Base-by-base conservation (phyloP, 2,888 invertebrate species). In the Ornithoptera alexandrae region DNA sequence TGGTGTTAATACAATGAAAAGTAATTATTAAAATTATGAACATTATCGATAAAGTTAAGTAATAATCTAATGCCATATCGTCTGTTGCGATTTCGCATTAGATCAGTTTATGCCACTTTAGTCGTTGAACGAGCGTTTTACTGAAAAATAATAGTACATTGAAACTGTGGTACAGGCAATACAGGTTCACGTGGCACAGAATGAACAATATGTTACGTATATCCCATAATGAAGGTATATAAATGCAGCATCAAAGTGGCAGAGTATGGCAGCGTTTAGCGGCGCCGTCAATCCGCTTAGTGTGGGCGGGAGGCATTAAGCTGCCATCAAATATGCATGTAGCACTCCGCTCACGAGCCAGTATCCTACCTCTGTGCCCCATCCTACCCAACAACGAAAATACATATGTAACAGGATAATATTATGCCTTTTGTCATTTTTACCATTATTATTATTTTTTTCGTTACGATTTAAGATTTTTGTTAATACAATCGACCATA, bases 311-410 rank as follows among this genome's bases (percentile, higher is more conserved):
- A 69, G 77, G 80, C 81, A 86, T 84, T 88, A 88, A 82, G 80
- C 76, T 74, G 71, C 62, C 79, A 88, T 89, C 78, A 89, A 89
- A 89, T 89, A 89, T 89, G 85, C 83, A 89, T 83, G 82, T 76
- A 70, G 76, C 84, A 84, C 84, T 73, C 67, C 39, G 71, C 68
- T 65, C 68, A 69, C 57, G 62, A 65, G 63, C 65, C 65, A 62
- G 58, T 61, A 63, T 71, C 66, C 46, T 58, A 58, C 69, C 67
- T 68, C 65, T 65, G 36, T 22, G n/a, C 56, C 50, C 60, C 58
- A 42, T 50, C 57, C 62, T 42, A 17, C 42, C 58, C 61, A 22
- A 56, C 30, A 46, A 50, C 62, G 18, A 3, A 67, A 62, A 57
- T 62, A 62, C 42, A 57, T 57, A 62, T 30, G 50, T 30, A 62